Base-by-base conservation (phyloP, 2,113 vertebrate species). In the Todiramphus chloris region DNA sequence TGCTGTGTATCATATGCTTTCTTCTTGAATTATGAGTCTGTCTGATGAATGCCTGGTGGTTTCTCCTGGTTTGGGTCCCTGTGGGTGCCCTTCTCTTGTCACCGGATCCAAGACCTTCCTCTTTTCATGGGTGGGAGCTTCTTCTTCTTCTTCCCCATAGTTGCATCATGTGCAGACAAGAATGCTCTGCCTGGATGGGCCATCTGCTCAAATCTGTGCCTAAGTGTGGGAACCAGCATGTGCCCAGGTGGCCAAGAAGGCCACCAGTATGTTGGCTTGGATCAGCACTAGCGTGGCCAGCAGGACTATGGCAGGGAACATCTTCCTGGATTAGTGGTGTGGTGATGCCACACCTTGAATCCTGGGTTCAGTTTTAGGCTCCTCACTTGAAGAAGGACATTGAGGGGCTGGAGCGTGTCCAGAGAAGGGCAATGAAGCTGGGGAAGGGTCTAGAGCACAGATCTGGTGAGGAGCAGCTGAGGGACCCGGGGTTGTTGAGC, bases 91-190 rank as follows among this genome's bases (percentile, higher is more conserved):
- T 55, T 30, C 10, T 55, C 21, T 69, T 1, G 0, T 15, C 15
- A 51, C 55, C 0, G 1, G 18, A 39, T 25, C 28, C 18, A 16
- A 12, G 17, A 23, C 20, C 16, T 78, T 67, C 20, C 19, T n/a
- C 25, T 53, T 30, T 17, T 1, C 1, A 0, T 9, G 41, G 10
- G 6, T 35, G 25, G 58, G 15, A 13, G 10, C 28, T 14, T 75
- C 44, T 60, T 56, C 0, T 60, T 56, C 0, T 35, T 63, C 56
- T 16, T 35, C 24, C 48, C 39, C 28, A 13, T 6, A 14, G 39
- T 9, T 8, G 31, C 28, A 13, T 25, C 1, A 6, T 23, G 9
- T 8, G 9, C 20, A 60, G 73, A 2, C 5, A 10, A 67, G 60
- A 59, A 11, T 3, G 10, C 10, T 70, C 37, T 72, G 53, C 23